Conservation (phyloP, 2,797 vertebrate species). For the Loriculus beryllinus region DNA sequence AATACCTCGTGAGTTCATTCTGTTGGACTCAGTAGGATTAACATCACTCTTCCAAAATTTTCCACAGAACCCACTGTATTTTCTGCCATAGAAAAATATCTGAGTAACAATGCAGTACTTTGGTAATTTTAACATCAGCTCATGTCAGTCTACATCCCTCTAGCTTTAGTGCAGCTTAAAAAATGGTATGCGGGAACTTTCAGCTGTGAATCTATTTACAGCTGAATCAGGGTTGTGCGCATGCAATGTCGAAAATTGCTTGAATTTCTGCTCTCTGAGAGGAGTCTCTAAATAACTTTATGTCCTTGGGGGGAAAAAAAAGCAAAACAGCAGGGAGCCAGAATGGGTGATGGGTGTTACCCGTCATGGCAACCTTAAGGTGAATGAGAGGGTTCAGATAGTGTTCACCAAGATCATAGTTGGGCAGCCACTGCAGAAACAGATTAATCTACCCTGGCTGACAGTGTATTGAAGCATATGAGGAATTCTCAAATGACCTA, state of each 20-base stretch:
- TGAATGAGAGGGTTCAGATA: neutral
- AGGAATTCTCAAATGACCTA: neutral
- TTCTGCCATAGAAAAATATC: neutral
- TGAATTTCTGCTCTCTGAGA: neutral
- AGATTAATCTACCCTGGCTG: neutral
- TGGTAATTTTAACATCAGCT: neutral
- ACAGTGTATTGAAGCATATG: neutral
- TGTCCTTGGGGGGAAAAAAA: neutral
- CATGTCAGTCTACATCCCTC: neutral
- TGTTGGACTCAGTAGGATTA: neutral
- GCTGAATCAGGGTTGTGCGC: neutral
- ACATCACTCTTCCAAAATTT: neutral
- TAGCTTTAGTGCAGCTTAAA: neutral
- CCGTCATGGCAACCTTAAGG: rapidly evolving
- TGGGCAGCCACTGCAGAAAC: neutral
- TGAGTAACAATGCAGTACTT: neutral
- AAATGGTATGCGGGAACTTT: neutral
- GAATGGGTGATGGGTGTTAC: neutral
- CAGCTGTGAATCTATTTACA: neutral
- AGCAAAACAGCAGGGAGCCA: neutral
- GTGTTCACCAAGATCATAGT: neutral
- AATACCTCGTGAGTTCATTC: neutral
- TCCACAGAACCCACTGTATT: neutral
- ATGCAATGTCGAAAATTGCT: neutral
- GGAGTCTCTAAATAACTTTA: neutral